A percentile compares a stretch with the other conserved stretches of the same genome.
phyloP scores from a whole-genome alignment of 2,888 invertebrate genomes.

The Capitulum mitella region DNA sequence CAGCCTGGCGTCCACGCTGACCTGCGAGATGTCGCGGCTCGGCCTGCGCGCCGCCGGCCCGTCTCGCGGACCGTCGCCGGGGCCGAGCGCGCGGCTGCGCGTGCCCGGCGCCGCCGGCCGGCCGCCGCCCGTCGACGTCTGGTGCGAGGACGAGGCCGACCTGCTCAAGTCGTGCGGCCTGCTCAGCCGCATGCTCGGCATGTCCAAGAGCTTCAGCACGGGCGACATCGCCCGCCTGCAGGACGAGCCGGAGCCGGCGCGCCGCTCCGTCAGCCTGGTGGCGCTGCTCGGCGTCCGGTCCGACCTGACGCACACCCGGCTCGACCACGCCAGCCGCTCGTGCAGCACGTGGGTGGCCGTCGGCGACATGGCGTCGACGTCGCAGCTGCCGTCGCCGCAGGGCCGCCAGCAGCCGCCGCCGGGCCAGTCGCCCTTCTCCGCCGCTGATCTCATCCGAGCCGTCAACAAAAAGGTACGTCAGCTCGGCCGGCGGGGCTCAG shows the following conservation, averaged over 20 bases:
- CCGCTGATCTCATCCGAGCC: slow-evolving; percentile 62
- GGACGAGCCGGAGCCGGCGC: slow-evolving; percentile 8
- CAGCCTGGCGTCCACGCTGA: slow-evolving; percentile 47
- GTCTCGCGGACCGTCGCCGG: background rate
- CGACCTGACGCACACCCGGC: slow-evolving; percentile 47
- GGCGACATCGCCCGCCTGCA: slow-evolving; percentile 58
- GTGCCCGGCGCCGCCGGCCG: background rate
- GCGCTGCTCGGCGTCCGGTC: slow-evolving; percentile 28
- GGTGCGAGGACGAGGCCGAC: slow-evolving; percentile 68
- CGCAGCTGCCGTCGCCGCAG: slow-evolving; percentile 75
- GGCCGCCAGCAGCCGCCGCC: slow-evolving; percentile 39
- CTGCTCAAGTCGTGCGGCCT: slow-evolving; percentile 71
- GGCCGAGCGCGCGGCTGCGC: slow-evolving; percentile 3
- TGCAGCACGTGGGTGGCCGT: slow-evolving; percentile 84
- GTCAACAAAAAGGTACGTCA: slow-evolving; percentile 68
- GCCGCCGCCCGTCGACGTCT: slow-evolving; percentile 21
- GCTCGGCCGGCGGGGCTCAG: too few species aligned
- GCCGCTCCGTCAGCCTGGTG: background rate
- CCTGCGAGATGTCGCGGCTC: background rate
- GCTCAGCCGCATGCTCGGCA: slow-evolving; percentile 66
- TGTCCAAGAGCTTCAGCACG: slow-evolving; percentile 77
- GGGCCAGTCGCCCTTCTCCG: slow-evolving; percentile 49
- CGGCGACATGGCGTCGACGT: slow-evolving; percentile 64
- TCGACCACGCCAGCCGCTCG: slow-evolving; percentile 60
- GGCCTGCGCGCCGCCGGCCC: background rate